Evolutionary conservation across 1,140 invertebrate genomes (phyloP).

Genomic region (Radopholus similis): DNA sequence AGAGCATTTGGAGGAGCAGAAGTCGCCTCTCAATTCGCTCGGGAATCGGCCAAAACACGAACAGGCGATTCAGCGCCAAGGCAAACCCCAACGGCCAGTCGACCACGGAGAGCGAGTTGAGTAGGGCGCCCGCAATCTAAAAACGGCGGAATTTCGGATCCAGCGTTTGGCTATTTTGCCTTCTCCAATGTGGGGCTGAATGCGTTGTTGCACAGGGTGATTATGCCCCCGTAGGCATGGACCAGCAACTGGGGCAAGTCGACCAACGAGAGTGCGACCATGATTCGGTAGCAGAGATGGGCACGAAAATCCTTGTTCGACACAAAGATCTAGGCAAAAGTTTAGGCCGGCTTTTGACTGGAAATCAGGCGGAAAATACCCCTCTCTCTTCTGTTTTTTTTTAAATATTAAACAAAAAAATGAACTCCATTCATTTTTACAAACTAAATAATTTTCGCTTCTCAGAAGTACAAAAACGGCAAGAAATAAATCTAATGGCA

Average conservation of each 20-base stretch:
- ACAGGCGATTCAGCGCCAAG: background rate
- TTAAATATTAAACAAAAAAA: too few relatives aligned
- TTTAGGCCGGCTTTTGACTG: too few relatives aligned
- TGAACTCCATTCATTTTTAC: too few relatives aligned
- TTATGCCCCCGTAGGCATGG: background rate
- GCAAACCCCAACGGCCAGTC: background rate
- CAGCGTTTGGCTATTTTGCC: background rate
- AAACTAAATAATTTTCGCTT: background rate
- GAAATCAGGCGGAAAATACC: too few relatives aligned
- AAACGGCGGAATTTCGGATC: background rate
- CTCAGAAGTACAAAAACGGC: too few relatives aligned
- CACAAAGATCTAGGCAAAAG: background rate
- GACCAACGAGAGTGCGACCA: background rate
- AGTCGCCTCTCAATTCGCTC: background rate
- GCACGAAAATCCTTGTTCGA: background rate
- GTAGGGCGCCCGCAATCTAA: background rate
- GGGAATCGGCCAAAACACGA: background rate
- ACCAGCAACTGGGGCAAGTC: background rate
- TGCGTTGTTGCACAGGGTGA: background rate
- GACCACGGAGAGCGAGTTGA: background rate
- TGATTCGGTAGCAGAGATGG: background rate
- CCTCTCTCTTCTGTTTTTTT: too few relatives aligned
- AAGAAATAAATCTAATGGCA: too few relatives aligned
- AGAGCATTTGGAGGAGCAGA: background rate
- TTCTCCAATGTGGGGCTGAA: background rate